Conservation (phyloP, 2,797 vertebrate species). For the Pangasius djambal region DNA sequence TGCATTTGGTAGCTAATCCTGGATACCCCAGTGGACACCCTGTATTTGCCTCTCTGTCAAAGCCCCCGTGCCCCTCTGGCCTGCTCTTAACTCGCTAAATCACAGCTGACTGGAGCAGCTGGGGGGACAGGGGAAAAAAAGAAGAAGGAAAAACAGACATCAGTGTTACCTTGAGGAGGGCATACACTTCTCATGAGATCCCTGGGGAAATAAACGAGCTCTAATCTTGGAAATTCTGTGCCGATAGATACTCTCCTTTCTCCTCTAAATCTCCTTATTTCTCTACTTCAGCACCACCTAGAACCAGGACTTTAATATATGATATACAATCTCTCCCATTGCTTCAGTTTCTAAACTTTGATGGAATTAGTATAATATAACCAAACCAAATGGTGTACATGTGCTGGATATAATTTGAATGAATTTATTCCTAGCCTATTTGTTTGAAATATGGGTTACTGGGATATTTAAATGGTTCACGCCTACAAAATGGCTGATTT, state of each 20-base stretch:
- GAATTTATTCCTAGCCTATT: background rate
- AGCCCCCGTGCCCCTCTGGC: slow-evolving; percentile 30
- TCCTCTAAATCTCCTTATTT: slow-evolving; percentile 20
- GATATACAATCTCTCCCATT: background rate
- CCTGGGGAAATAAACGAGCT: slow-evolving; percentile 47
- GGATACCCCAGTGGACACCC: background rate
- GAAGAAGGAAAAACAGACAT: background rate
- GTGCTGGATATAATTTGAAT: background rate
- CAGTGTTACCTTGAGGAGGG: slow-evolving; percentile 47
- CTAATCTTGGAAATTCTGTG: slow-evolving; percentile 43
- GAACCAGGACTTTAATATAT: background rate
- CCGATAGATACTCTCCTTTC: background rate
- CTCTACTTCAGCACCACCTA: background rate
- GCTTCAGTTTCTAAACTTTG: background rate
- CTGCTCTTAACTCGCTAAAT: slow-evolving; percentile 36
- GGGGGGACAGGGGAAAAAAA: background rate
- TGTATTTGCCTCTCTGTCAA: slow-evolving; percentile 32
- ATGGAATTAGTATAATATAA: background rate
- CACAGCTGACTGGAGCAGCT: slow-evolving; percentile 34
- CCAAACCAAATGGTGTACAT: background rate
- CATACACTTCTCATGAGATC: slow-evolving; percentile 27
- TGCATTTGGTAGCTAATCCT: slow-evolving; percentile 43
- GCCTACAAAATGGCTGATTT: background rate
- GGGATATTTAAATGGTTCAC: background rate
- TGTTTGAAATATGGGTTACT: background rate